Percentiles rank a stretch among this genome's conserved stretches.
phyloP scores from a whole-genome alignment of 1,140 invertebrate genomes.

The Formica selysi region DNA sequence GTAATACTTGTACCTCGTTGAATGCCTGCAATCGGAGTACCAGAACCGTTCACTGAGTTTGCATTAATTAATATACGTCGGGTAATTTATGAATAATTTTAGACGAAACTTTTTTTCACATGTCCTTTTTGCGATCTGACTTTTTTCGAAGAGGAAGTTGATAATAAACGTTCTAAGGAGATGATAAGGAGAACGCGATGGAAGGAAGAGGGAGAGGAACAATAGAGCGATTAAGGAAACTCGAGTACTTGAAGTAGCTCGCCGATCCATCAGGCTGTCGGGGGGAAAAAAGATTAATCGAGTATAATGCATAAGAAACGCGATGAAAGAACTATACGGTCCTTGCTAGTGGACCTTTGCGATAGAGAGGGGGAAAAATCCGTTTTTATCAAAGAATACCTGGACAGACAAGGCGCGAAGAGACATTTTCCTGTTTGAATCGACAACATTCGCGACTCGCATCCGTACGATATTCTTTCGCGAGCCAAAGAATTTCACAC shows the following conservation, averaged over 20 bases:
- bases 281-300: neutral
- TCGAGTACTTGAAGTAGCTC: neutral
- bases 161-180: neutral
- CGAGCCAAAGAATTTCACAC: constrained; percentile 66
- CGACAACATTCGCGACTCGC: constrained; percentile 11
- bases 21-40: constrained; percentile 4
- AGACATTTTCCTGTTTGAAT: constrained; percentile 13
- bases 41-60: constrained; percentile 7
- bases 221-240: constrained; percentile 14
- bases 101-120: constrained; percentile 43
- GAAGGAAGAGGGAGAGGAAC: neutral
- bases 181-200: neutral
- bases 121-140: constrained; percentile 30
- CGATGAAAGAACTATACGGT: neutral
- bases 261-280: constrained; percentile 1
- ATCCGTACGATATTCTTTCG: constrained; percentile 51
- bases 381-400: constrained; percentile 67
- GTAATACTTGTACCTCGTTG: constrained; percentile 4
- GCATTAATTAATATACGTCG: neutral
- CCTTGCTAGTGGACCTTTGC: neutral
- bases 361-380: constrained; percentile 44
- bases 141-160: constrained; percentile 23
- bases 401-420: neutral
- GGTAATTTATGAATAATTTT: constrained; percentile 50
- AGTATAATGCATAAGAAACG: neutral